Conservation (phyloP, 1,140 invertebrate genomes). For the Cotesia vestalis region DNA sequence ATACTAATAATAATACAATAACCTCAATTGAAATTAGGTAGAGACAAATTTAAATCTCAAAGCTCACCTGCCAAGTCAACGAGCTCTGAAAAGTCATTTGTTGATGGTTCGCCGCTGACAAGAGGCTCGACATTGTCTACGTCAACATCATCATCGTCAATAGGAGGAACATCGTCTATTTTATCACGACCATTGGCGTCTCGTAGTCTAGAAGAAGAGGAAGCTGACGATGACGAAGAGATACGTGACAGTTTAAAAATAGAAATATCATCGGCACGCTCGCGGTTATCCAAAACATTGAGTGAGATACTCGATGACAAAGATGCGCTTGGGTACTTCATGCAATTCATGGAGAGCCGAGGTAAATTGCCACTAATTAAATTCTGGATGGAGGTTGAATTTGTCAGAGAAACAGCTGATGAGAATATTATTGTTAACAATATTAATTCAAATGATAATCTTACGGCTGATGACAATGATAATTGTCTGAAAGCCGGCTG, state of each 20-base stretch:
- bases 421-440: slow-evolving; percentile 33
- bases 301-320: slow-evolving; percentile 74
- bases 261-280: slow-evolving; percentile 54
- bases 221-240: slow-evolving; percentile 50
- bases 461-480: slow-evolving; percentile 36
- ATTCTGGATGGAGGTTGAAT: slow-evolving; percentile 80
- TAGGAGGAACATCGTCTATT: slow-evolving; percentile 15
- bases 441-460: neutral
- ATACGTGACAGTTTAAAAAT: slow-evolving; percentile 36
- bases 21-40: slow-evolving; percentile 46
- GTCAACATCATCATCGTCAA: slow-evolving; percentile 42
- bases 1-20: slow-evolving; percentile 1
- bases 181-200: slow-evolving; percentile 20
- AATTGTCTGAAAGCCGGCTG: neutral
- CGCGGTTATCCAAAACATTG: slow-evolving; percentile 72
- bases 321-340: slow-evolving; percentile 76
- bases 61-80: slow-evolving; percentile 45
- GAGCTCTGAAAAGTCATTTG: slow-evolving; percentile 36
- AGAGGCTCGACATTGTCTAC: slow-evolving; percentile 29
- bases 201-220: slow-evolving; percentile 56
- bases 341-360: slow-evolving; percentile 76
- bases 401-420: slow-evolving; percentile 63
- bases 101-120: no score
- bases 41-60: slow-evolving; percentile 50
- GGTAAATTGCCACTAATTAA: slow-evolving; percentile 70